Conservation (phyloP, 2,797 vertebrate species). For the Perodicticus potto region DNA sequence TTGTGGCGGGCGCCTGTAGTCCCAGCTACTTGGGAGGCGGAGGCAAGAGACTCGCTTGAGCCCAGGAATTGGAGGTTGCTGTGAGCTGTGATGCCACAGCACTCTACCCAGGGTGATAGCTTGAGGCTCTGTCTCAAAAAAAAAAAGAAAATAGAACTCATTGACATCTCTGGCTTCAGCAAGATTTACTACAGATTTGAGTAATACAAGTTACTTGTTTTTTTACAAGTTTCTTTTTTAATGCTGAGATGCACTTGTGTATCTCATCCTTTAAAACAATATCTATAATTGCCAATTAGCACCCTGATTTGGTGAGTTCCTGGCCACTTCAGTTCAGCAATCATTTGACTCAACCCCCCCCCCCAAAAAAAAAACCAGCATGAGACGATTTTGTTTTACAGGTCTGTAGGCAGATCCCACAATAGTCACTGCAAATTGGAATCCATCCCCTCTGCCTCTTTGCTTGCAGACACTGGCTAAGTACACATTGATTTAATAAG, state of each 20-base stretch:
- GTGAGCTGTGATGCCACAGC: no score
- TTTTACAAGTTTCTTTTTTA: not conserved
- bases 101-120: no score
- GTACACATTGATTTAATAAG: conserved; percentile 63
- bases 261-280: conserved; percentile 61
- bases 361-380: not conserved
- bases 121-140: no score
- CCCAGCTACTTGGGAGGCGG: no score
- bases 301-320: conserved; percentile 67
- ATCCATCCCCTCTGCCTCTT: not conserved
- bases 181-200: conserved; percentile 51
- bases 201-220: conserved; percentile 46
- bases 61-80: no score
- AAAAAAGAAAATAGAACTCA: not conserved
- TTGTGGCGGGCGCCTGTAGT: no score
- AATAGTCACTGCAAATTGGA: conserved; percentile 19
- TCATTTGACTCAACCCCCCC: conserved; percentile 52
- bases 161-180: conserved; percentile 17
- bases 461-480: conserved; percentile 49
- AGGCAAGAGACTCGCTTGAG: no score
- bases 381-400: not conserved
- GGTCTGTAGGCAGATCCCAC: conserved; percentile 39
- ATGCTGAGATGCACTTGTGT: not conserved
- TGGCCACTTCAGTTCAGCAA: conserved; percentile 26
- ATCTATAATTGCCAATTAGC: conserved; percentile 77